Base-by-base conservation (phyloP, 2,113 vertebrate genomes). In the Grammomys surdaster region DNA sequence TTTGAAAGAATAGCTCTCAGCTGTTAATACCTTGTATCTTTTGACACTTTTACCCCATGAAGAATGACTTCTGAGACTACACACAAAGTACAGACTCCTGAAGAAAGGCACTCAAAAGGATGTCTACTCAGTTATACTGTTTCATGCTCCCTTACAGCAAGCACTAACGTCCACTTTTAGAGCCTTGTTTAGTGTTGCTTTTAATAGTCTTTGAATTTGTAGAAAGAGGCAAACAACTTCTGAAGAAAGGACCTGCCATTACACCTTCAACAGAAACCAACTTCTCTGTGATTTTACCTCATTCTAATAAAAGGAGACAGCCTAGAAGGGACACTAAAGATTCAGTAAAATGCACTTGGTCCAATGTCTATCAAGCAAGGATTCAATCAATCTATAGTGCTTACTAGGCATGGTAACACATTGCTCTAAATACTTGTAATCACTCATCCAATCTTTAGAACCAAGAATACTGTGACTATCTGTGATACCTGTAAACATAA, bases 361-460 rank as follows among this genome's bases (percentile, higher is more conserved):
- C n/a, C n/a, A 54, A 31, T 36, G 22, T 28, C 46, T 87, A 22
- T 76, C 24, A 73, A 88, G 24, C n/a, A 93, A 87, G 40, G 33
- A 51, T 3, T 94, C 36, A 65, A 82, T 33, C n/a, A 12, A 94
- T 82, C 51, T 24, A 67, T 1, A 88, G 54, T 93, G 3, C 70
- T 86, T 78, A 60, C 36, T 72, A 43, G 1, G 36, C n/a, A 72
- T 48, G 8, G 5, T 13, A 43, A 76, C 28, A 63, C 77, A 63
- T 0, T 91, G 28, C 63, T 93, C 65, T 92, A 13, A 73, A 43
- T 31, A 80, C 43, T 65, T 46, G 16, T n/a, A 90, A 19, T 91
- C 92, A 82, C 3, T 96, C 46, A 96, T 43, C 67, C 72, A 91
- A 89, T 82, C 14, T 88, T 93, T n/a, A 73, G 13, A 97, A 88